Percentiles rank a stretch among this genome's conserved stretches.
phyloP scores from a whole-genome alignment of 1,140 invertebrate genomes.

The Eubasilissa regina region DNA sequence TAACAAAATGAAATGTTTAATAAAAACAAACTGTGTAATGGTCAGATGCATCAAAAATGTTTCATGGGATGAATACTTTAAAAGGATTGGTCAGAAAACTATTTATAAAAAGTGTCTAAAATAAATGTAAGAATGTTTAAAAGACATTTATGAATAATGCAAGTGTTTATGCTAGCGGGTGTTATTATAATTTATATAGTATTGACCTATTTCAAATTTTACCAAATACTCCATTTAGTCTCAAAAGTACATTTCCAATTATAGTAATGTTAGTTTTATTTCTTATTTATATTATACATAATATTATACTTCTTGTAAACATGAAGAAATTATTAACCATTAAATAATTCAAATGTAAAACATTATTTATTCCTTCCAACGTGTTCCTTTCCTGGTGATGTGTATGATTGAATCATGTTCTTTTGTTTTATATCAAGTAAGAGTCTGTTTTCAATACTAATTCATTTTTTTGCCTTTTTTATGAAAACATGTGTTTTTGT shows the following conservation, averaged over 20 bases:
- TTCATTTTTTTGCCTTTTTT: too few species aligned
- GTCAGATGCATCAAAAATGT: background rate
- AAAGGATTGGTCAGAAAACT: background rate
- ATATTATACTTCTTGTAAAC: slow-evolving; percentile 5
- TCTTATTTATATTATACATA: background rate
- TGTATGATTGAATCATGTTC: too few species aligned
- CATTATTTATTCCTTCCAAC: background rate
- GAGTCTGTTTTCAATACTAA: too few species aligned
- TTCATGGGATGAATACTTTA: background rate
- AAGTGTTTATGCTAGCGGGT: background rate
- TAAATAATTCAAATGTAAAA: background rate
- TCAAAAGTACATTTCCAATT: slow-evolving; percentile 41
- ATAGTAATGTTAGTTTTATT: slow-evolving; percentile 1
- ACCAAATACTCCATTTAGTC: slow-evolving; percentile 31
- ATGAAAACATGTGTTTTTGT: too few species aligned
- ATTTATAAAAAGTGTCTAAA: background rate
- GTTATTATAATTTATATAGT: background rate
- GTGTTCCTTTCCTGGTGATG: background rate
- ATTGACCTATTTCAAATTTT: slow-evolving; percentile 19
- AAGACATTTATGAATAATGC: background rate
- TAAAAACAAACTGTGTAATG: too few species aligned
- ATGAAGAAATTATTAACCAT: slow-evolving; percentile 36
- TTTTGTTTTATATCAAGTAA: too few species aligned
- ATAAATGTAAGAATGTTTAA: too few species aligned
- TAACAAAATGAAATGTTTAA: too few species aligned